Evolutionary conservation across 2,888 invertebrate species (phyloP).

Genomic region (Drosophila paramelanica): DNA sequence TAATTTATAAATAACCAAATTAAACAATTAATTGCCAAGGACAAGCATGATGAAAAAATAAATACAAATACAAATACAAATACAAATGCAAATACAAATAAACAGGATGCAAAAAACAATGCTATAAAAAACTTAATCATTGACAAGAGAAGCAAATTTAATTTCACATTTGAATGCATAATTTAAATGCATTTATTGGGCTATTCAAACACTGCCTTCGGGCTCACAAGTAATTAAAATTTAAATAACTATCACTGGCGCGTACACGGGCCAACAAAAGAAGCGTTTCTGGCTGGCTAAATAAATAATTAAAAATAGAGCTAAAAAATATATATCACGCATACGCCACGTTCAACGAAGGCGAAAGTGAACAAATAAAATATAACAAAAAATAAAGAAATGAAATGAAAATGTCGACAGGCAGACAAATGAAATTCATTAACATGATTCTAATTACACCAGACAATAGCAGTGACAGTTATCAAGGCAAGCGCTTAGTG

Average conservation of each 20-base stretch:
- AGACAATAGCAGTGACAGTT: slow-evolving; percentile 60
- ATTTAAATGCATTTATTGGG: slow-evolving; percentile 63
- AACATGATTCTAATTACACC: slow-evolving; percentile 81
- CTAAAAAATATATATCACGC: slow-evolving; percentile 53
- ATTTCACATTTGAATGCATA: slow-evolving; percentile 77
- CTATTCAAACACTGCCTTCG: slow-evolving; percentile 48
- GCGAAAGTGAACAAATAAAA: slow-evolving; percentile 50
- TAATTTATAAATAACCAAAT: slow-evolving; percentile 80
- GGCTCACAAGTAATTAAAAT: slow-evolving; percentile 74
- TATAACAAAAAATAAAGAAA: slow-evolving; percentile 2
- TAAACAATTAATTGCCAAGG: slow-evolving; percentile 81
- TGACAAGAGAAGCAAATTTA: slow-evolving; percentile 67
- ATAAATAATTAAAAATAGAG: slow-evolving; percentile 41
- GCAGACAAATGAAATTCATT: slow-evolving; percentile 76
- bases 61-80: slow-evolving; percentile 7
- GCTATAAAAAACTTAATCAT: slow-evolving; percentile 31
- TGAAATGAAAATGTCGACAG: slow-evolving; percentile 50
- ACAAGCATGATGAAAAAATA: slow-evolving; percentile 30
- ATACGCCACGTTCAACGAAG: slow-evolving; percentile 46
- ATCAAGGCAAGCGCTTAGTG: background rate
- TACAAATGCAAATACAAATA: slow-evolving; percentile 6
- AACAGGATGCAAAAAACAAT: background rate
- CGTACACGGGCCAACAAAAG: slow-evolving; percentile 45
- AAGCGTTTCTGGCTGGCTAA: slow-evolving; percentile 22
- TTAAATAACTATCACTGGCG: slow-evolving; percentile 73